phyloP scores from a whole-genome alignment of 2,888 invertebrate species.

The Mesochorus sp. region DNA sequence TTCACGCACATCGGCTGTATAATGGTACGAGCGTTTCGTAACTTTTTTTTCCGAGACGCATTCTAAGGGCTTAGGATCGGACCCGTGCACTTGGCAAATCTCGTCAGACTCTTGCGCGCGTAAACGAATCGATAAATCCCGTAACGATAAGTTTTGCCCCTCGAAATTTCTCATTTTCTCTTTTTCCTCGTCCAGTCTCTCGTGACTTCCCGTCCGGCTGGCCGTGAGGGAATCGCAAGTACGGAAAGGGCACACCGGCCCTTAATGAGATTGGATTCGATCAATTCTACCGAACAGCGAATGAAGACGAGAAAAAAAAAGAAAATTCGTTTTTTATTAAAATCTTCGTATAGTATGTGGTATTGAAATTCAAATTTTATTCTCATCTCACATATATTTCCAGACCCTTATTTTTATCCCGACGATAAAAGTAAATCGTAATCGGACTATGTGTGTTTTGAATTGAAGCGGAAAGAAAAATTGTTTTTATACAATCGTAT shows the following conservation, averaged over 20 bases:
- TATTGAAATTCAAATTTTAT: too few species aligned
- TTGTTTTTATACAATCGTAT: too few species aligned
- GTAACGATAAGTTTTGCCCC: conserved; percentile 49
- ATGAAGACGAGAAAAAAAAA: conserved; percentile 2
- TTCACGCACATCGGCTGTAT: conserved; percentile 15
- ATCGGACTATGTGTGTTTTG: too few species aligned
- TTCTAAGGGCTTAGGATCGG: conserved; percentile 27
- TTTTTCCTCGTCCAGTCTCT: conserved; percentile 1
- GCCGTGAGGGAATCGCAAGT: conserved; percentile 44
- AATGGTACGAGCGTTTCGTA: conserved; percentile 46
- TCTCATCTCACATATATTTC: too few species aligned
- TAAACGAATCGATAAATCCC: conserved; percentile 49
- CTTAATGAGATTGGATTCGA: conserved; percentile 53
- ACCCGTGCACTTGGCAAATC: conserved; percentile 29
- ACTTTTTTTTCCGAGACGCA: conserved; percentile 47
- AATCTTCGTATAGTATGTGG: too few species aligned
- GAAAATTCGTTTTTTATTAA: too few species aligned
- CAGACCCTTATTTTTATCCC: too few species aligned
- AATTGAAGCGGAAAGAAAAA: too few species aligned
- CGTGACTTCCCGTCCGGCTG: conserved; percentile 30
- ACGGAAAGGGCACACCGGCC: conserved; percentile 10
- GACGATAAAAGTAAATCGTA: too few species aligned
- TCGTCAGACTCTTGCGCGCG: conserved; percentile 20
- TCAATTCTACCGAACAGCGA: conserved; percentile 16
- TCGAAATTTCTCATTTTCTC: conserved; percentile 26